Base-by-base conservation (phyloP, 2,113 vertebrate species). In the Sterna hirundo region DNA sequence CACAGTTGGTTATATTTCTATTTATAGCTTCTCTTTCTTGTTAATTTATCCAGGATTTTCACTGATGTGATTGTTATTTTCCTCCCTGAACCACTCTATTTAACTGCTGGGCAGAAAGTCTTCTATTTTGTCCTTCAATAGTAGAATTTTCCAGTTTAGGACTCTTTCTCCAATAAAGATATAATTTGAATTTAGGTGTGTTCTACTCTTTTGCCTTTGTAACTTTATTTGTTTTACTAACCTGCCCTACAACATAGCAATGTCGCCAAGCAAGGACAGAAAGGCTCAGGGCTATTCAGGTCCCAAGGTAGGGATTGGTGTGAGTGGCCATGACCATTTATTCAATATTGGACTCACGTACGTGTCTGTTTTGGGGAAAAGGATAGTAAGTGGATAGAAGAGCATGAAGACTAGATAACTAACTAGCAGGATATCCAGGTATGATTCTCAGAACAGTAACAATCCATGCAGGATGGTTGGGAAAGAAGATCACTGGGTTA, bases 281-380 rank as follows among this genome's bases (percentile, higher is more conserved):
- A 55, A 17, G 19, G 7, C 13, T 79, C 44, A 44, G 23, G 7
- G 29, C 3, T n/a, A 54, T 12, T 40, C 27, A 74, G 40, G 8
- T 72, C 13, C 14, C 20, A 49, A 32, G 5, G 15, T 0, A 0
- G 6, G 7, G 23, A 5, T 19, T 78, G 44, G 15, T 21, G 14
- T 51, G 55, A 60, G 18, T n/a, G 14, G 15, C 40, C 32, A 22
- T 61, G 22, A 81, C 15, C 9, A n/a, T 54, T 76, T 64, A 15
- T 60, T 89, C 23, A 12, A 4, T 60, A 16, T 4, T 40, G 9
- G 36, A 61, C 27, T 6, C 15, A 36, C 2, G 40, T 16, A 21
- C 4, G 21, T 36, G 23, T 4, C 13, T 65, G 8, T 83, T 83
- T 80, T 7, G 6, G 10, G 15, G 10, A 8, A 47, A 61, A 15